phyloP scores from a whole-genome alignment of 2,797 vertebrate species.

The Spinus pinus region DNA sequence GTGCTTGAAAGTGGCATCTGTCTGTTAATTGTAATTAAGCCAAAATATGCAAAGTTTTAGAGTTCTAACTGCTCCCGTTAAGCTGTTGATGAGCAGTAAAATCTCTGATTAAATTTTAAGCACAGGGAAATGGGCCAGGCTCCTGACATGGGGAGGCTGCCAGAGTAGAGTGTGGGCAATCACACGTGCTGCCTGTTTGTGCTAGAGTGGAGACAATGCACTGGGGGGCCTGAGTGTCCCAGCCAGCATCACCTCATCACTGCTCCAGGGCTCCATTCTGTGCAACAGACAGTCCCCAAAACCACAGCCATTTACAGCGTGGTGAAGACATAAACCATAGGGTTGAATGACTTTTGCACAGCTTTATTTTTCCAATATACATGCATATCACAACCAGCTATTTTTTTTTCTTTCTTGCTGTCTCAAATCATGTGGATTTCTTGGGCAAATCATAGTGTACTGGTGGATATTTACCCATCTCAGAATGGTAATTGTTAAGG shows the following conservation, averaged over 20 bases:
- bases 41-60: slow-evolving; percentile 66
- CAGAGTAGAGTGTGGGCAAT: slow-evolving; percentile 30
- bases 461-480: not conserved
- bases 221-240: not conserved
- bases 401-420: not conserved
- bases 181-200: not conserved
- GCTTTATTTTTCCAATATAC: not conserved
- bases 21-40: slow-evolving; percentile 72
- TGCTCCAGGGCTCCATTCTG: not conserved
- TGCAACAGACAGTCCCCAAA: not conserved
- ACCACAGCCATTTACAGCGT: not conserved
- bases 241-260: not conserved
- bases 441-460: not conserved
- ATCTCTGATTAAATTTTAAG: slow-evolving; percentile 79
- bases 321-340: not conserved
- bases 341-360: not conserved
- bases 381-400: too few relatives aligned
- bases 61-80: slow-evolving; percentile 69
- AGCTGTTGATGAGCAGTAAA: slow-evolving; percentile 78
- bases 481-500: not conserved
- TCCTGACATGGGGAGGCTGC: slow-evolving; percentile 39
- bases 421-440: not conserved
- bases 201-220: not conserved
- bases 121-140: slow-evolving; percentile 60
- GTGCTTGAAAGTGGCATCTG: slow-evolving; percentile 72